Percentiles rank a stretch among this genome's conserved stretches.
Conservation (phyloP, 2,113 vertebrate species). For the Pituophis catenifer region DNA sequence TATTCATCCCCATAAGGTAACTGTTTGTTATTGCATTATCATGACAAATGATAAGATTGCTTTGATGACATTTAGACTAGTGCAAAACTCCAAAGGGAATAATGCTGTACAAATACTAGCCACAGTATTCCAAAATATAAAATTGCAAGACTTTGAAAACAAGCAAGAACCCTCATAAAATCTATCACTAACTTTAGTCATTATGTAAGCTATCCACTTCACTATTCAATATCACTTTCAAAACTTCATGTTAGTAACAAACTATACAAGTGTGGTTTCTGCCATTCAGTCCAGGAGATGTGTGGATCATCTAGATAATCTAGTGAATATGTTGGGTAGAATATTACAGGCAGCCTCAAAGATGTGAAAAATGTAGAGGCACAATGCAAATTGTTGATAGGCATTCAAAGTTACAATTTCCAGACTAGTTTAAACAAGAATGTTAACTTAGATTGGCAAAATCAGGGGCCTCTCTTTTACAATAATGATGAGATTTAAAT, state of each 20-base stretch:
- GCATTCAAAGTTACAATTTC: background rate
- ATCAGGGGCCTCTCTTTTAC: background rate
- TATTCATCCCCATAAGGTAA: slow-evolving; percentile 65
- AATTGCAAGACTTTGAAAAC: slow-evolving; percentile 9
- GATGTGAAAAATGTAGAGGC: background rate
- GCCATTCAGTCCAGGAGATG: background rate
- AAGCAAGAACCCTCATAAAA: slow-evolving; percentile 12
- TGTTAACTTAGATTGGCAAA: background rate
- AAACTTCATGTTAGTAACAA: background rate
- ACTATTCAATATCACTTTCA: background rate
- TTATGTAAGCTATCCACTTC: background rate
- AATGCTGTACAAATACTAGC: slow-evolving; percentile 14
- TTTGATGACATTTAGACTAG: slow-evolving; percentile 57
- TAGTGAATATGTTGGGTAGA: background rate
- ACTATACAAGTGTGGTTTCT: background rate
- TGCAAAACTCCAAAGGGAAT: slow-evolving; percentile 57
- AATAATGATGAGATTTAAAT: background rate
- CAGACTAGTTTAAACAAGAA: background rate
- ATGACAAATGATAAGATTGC: slow-evolving; percentile 66
- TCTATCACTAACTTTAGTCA: background rate
- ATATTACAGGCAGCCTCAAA: background rate
- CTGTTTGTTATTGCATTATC: slow-evolving; percentile 64
- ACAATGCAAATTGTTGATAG: background rate
- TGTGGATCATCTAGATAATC: background rate
- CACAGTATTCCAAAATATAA: slow-evolving; percentile 12